These are phyloP conservation scores for Perccottus glenii DNA, from an alignment of 2,113 vertebrate species.

Conservation along the genomic window DNA sequence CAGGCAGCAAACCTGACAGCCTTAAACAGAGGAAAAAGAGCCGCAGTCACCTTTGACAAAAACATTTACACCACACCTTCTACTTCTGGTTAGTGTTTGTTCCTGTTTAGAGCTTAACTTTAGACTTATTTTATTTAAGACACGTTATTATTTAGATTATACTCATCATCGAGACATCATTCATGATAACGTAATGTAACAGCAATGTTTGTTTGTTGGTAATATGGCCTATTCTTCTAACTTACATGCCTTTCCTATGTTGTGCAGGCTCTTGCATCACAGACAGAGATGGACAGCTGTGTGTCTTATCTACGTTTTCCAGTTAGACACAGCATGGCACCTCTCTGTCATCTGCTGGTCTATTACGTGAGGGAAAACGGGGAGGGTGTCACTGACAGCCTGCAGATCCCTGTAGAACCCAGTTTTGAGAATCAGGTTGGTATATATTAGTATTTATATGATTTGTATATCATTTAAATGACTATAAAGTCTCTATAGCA, in stretches of 20 bases:
- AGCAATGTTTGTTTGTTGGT: too few species aligned
- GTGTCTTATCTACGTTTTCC: conserved; percentile 81
- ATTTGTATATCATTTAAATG: not conserved
- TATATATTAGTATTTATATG: not conserved
- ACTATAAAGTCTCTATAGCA: not conserved
- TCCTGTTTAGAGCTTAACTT: not conserved
- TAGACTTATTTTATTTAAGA: not conserved
- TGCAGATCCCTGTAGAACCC: conserved; percentile 83
- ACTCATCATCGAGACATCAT: too few species aligned
- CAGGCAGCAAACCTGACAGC: conserved; percentile 78
- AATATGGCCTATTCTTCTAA: not conserved
- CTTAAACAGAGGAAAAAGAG: conserved; percentile 78
- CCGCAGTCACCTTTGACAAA: conserved; percentile 80
- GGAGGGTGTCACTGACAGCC: conserved; percentile 90
- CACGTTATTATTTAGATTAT: too few species aligned
- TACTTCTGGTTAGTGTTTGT: conserved; percentile 67
- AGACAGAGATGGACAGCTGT: conserved; percentile 82
- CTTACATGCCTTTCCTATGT: conserved; percentile 38
- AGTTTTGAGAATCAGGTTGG: conserved; percentile 88
- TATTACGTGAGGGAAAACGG: conserved; percentile 89
- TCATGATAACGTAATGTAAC: too few species aligned
- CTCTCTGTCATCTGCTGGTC: conserved; percentile 84
- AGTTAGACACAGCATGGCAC: conserved; percentile 82
- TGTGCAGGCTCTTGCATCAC: conserved; percentile 63
- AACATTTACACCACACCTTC: conserved; percentile 72